Base-by-base conservation (phyloP, 1,140 invertebrate genomes). In the Aphelenchoides besseyi region DNA sequence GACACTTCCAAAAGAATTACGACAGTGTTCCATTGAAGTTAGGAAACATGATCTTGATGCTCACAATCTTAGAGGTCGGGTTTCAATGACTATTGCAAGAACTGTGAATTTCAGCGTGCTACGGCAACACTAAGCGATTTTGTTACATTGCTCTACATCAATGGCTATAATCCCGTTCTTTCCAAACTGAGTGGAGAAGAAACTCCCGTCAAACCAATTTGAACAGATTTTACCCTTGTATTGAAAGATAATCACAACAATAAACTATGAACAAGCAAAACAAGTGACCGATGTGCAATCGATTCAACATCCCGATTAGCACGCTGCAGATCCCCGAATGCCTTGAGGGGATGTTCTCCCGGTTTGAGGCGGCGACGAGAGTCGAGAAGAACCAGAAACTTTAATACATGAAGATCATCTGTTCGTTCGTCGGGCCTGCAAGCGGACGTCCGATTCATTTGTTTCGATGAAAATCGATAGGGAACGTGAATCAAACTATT, bases 11-110 rank as follows among this genome's bases (percentile, higher is more conserved):
- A 18, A 59, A 59, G 55, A 8, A 5, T 8, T 59, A 8, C 18
- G 55, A 59, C 32, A 16, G 12, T 28, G 5, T 18, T 28, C 5
- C 55, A 8, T 28, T 59, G 26, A 28, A 33, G 55, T 23, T 59
- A 8, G 55, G 55, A 12, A 59, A 59, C 55, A 59, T 59, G 55
- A 59, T 59, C 55, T 33, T 59, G 26, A 59, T 59, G 55, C 32
- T 59, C 5, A 8, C 55, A 28, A 18, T 18, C 18, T 33, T 59
- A 12, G 55, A 59, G 23, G 18, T 48, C 12, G 23, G 41, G 12
- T 23, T 48, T 48, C 41, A 23, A 48, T 12, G 41, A 23, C 12
- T 48, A 12, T 23, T 16, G 12, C 41, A 16, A 48, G 23, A 12
- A 12, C 12, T 12, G 12, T 48, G 12, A 23, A 48, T 48, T 48